Base-by-base conservation (phyloP, 2,888 invertebrate genomes). In the Chrysolina haemoptera region DNA sequence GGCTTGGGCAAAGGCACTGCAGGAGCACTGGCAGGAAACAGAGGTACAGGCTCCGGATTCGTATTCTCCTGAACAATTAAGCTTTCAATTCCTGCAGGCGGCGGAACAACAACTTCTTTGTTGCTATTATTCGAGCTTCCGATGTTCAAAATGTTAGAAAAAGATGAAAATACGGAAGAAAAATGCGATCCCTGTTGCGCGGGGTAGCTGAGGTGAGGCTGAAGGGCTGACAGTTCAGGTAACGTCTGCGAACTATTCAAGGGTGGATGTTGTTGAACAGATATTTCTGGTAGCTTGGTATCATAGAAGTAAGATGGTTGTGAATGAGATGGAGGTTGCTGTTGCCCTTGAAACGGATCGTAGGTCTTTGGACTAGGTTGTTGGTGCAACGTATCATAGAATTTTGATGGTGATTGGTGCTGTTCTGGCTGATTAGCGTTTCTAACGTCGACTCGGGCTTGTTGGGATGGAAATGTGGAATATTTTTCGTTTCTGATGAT, bases 141-240 rank as follows among this genome's bases (percentile, higher is more conserved):
- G 64, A 82, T 75, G 75, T 82, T 82, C 70, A 86, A 80, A 87
- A 91, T 91, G 80, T 88, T 91, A 0, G 91, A 90, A 78, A 91
- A 91, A 0, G 92, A 92, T 43, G 91, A 91, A 77, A 93, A 91
- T 0, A 93, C 92, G 11, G 91, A 91, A 63, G 91, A 91, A 0
- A 92, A 91, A 70, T 83, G 81, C 0, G 84, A 82, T 40, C 73
- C 62, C 9, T 73, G 75, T n/a, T 75, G 70, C 0, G 65, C 16
- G 2, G 64, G 27, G 18, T 73, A 8, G 48, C 43, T 71, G 41
- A 76, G 68, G 62, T 76, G 76, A 9, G 76, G 76, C 48, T 76
- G 76, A 22, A 76, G 68, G 11, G 62, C 66, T 16, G 76, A 73
- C 35, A 73, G 55, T 41, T 74, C 76, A 0, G 76, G 76, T 9